Base-by-base conservation (phyloP, 2,888 invertebrate species). In the Cantharis nigra region DNA sequence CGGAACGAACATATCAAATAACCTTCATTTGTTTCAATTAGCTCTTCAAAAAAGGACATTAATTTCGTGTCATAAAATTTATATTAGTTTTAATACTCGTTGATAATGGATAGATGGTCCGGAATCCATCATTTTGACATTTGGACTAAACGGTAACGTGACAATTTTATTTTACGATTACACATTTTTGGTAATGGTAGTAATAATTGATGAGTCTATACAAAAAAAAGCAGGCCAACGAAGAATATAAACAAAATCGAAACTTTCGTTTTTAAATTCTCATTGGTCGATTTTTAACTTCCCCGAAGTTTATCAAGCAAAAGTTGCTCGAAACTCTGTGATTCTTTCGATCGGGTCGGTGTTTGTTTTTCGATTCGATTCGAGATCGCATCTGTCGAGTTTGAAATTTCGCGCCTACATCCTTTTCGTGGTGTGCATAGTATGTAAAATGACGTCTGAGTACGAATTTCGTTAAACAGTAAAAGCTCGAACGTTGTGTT, bases 401-500 rank as follows among this genome's bases (percentile, higher is more conserved):
- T 80, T 77, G 78, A 80, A 80, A 80, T 70, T 80, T 78, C 76
- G 78, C 78, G 80, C 80, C 74, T 67, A 69, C 78, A 67, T 67
- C 23, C 67, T 62, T 65, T 62, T 75, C 74, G 79, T 70, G 30
- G 72, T 76, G 73, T 77, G 77, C 74, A 77, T 78, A 69, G 78
- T 74, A 78, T 78, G 76, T 77, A 78, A 78, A 76, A 79, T 77
- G 75, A 76, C 70, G 78, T 75, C 79, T 80, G 78, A 78, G 70
- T 75, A 79, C 74, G 81, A 80, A 80, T 79, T 80, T 74, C 73
- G 79, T 75, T 79, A 79, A 79, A 79, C 77, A 78, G 80, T 80
- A 82, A 80, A 81, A 78, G 81, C 76, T 75, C 76, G 78, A 80
- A 80, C 80, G 80, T 77, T 79, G 82, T 78, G 81, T 78, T 79